phyloP scores from a whole-genome alignment of 2,888 invertebrate species.

The Agonopterix heracliana region DNA sequence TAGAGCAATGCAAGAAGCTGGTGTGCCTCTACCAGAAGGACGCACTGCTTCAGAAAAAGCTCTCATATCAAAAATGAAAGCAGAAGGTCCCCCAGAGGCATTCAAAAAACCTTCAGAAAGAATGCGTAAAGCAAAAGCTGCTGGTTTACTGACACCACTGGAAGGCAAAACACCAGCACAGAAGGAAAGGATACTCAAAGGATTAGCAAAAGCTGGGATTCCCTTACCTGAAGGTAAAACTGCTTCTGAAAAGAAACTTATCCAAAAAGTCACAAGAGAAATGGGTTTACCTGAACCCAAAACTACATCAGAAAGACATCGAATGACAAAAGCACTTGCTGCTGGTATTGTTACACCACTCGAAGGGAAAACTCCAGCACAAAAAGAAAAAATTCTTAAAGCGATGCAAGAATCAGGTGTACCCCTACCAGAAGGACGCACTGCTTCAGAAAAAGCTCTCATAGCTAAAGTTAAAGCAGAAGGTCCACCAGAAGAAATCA shows the following conservation, averaged over 20 bases:
- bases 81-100: neutral
- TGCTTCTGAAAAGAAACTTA: conserved; percentile 24
- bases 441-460: conserved; percentile 23
- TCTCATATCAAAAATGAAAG: conserved; percentile 10
- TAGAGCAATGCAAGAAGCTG: conserved; percentile 12
- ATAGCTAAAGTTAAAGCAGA: conserved; percentile 19
- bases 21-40: conserved; percentile 11
- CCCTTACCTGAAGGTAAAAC: conserved; percentile 26
- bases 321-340: conserved; percentile 25
- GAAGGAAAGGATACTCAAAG: conserved; percentile 24
- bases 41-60: conserved; percentile 9
- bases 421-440: conserved; percentile 20
- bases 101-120: conserved; percentile 10
- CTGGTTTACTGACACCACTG: conserved; percentile 26
- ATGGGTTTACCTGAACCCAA: conserved; percentile 16
- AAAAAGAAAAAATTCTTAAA: conserved; percentile 26
- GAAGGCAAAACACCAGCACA: conserved; percentile 25
- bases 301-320: conserved; percentile 21
- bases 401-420: conserved; percentile 21
- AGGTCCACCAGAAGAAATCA: neutral
- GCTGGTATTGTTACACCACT: conserved; percentile 22
- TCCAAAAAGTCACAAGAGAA: conserved; percentile 17
- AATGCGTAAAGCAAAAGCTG: conserved; percentile 5
- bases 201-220: conserved; percentile 13
- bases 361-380: conserved; percentile 16